Percentiles rank a stretch among this genome's conserved stretches.
These are phyloP conservation scores for Tragelaphus scriptus DNA, from an alignment of 2,113 vertebrate species.

Conservation along the genomic window DNA sequence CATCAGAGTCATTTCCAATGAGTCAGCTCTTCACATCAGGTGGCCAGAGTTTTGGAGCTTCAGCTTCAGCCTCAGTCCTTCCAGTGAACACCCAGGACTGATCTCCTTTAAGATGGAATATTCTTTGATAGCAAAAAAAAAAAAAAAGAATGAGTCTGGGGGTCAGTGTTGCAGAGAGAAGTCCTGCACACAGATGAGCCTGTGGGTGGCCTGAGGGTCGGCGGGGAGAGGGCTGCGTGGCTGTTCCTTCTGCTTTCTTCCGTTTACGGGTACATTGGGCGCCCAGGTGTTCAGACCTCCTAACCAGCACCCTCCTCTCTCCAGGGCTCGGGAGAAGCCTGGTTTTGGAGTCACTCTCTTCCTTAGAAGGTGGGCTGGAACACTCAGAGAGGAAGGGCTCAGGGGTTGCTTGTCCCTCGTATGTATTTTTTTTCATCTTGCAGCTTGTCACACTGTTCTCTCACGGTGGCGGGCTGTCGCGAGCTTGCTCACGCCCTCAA, in stretches of 20 bases:
- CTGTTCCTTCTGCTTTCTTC: accelerated
- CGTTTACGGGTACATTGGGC: accelerated
- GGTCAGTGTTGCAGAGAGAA: background rate
- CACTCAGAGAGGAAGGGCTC: accelerated
- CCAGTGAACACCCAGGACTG: background rate
- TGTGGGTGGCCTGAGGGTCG: accelerated
- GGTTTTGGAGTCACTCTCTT: accelerated
- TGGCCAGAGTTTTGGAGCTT: background rate
- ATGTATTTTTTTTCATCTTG: accelerated
- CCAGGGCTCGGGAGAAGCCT: background rate
- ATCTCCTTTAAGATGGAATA: background rate
- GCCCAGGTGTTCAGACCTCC: background rate
- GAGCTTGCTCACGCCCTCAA: background rate
- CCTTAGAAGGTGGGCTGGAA: background rate
- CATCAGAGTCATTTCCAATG: background rate
- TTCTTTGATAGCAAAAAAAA: background rate
- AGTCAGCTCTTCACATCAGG: background rate
- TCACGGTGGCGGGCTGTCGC: background rate
- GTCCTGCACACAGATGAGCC: accelerated
- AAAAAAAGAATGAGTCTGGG: accelerated
- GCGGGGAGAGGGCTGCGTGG: accelerated
- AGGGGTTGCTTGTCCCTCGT: accelerated
- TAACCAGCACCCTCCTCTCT: background rate
- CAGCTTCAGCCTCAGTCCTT: background rate
- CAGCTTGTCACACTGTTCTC: background rate